Percentiles rank a stretch among this genome's conserved stretches.
Conservation (phyloP, 2,797 vertebrate species). For the Apogon talboti region DNA sequence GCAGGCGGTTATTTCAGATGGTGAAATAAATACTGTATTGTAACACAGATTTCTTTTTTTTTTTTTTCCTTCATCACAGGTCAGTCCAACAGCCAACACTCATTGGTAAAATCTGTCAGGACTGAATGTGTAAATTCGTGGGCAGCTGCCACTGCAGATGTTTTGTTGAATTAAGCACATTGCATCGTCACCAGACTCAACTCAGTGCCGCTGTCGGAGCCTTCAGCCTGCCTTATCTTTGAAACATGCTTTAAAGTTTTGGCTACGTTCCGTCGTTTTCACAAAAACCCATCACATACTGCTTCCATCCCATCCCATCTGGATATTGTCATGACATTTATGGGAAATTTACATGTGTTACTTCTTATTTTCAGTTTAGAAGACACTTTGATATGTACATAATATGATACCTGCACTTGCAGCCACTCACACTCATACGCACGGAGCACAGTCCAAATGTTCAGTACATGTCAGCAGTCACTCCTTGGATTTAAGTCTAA, state of each 20-base stretch:
- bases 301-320: neutral
- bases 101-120: slow-evolving; percentile 22
- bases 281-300: neutral
- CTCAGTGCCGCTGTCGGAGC: neutral
- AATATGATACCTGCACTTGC: slow-evolving; percentile 27
- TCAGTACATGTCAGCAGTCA: slow-evolving; percentile 35
- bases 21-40: slow-evolving; percentile 7
- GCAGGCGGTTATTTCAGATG: slow-evolving; percentile 12
- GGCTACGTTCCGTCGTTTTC: neutral
- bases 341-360: too few relatives aligned
- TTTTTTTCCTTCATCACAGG: neutral
- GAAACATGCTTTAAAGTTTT: neutral
- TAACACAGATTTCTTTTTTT: neutral
- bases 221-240: neutral
- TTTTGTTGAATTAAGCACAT: slow-evolving; percentile 38
- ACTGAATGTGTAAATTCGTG: slow-evolving; percentile 26
- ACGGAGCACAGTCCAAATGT: slow-evolving; percentile 7
- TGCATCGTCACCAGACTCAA: slow-evolving; percentile 26
- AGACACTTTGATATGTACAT: slow-evolving; percentile 35
- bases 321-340: neutral
- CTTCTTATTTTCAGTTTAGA: slow-evolving; percentile 3
- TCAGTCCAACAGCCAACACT: slow-evolving; percentile 12
- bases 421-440: slow-evolving; percentile 7
- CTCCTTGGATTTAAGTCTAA: slow-evolving; percentile 19
- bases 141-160: slow-evolving; percentile 53